Conservation (phyloP, 2,888 invertebrate genomes). For the Cataglyphis albicans region DNA sequence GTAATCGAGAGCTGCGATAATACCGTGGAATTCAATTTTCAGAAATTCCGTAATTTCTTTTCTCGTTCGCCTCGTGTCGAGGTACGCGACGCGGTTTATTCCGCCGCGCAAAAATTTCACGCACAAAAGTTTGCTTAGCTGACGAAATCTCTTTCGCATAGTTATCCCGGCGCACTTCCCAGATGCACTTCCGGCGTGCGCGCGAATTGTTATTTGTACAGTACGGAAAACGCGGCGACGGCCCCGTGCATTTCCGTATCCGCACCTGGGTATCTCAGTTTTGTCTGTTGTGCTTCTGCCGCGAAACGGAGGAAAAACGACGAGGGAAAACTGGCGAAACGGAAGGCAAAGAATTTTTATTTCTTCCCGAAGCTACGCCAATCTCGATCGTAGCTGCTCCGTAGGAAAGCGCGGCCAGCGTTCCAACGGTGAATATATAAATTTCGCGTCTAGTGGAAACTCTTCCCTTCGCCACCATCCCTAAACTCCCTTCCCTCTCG, state of each 20-base stretch:
- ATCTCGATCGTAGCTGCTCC: conserved; percentile 40
- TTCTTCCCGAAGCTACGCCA: conserved; percentile 45
- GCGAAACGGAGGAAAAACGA: conserved; percentile 24
- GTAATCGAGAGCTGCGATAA: background rate
- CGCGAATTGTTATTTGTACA: conserved; percentile 41
- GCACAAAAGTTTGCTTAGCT: background rate
- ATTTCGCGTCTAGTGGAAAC: conserved; percentile 48
- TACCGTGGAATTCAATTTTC: conserved; percentile 25
- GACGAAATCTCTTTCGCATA: background rate
- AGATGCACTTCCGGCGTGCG: conserved; percentile 26
- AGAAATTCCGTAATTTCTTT: conserved; percentile 18
- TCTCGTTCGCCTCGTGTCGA: background rate
- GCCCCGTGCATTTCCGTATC: conserved; percentile 21
- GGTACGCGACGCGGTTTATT: background rate
- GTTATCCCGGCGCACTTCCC: conserved; percentile 20
- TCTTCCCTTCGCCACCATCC: background rate
- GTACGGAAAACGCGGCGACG: background rate
- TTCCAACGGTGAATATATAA: conserved; percentile 50
- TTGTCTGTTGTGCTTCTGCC: conserved; percentile 36
- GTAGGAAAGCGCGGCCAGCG: background rate
- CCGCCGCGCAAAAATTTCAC: conserved; percentile 10
- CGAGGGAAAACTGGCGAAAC: conserved; percentile 38
- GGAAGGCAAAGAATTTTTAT: conserved; percentile 47
- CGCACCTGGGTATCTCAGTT: conserved; percentile 47
- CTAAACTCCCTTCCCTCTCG: background rate